Evolutionary conservation across 2,797 vertebrate species (phyloP).

Genomic region (Thamnophis elegans): DNA sequence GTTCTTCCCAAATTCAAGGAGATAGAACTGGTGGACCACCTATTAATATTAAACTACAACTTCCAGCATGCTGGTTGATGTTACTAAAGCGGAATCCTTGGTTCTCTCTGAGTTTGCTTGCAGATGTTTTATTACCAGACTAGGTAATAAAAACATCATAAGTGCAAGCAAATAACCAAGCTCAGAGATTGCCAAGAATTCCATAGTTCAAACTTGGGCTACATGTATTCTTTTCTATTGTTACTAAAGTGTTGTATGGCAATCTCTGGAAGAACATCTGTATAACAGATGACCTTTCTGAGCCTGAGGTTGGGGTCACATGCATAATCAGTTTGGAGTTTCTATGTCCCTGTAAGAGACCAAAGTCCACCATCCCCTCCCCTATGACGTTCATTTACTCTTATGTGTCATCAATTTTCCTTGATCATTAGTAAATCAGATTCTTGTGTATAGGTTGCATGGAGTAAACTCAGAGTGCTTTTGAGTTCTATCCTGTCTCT

Average conservation of each 20-base stretch:
- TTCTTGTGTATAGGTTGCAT: neutral
- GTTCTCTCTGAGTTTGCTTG: neutral
- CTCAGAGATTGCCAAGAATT: neutral
- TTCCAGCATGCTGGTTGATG: neutral
- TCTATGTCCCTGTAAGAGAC: neutral
- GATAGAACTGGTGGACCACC: neutral
- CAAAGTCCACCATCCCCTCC: neutral
- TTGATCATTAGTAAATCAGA: neutral
- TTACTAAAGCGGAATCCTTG: neutral
- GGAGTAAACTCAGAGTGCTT: neutral
- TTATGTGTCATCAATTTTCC: neutral
- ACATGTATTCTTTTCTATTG: neutral
- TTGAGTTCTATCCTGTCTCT: neutral
- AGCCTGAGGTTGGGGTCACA: neutral
- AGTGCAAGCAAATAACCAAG: neutral
- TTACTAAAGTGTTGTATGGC: neutral
- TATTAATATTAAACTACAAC: neutral
- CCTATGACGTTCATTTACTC: neutral
- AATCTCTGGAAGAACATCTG: neutral
- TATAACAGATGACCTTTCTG: neutral
- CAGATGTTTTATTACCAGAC: neutral
- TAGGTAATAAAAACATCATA: neutral
- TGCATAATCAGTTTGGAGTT: neutral
- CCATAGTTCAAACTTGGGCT: neutral
- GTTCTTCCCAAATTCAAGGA: neutral